These are phyloP conservation scores for Apodemia duryi DNA, from an alignment of 2,888 invertebrate species.

Conservation along the genomic window DNA sequence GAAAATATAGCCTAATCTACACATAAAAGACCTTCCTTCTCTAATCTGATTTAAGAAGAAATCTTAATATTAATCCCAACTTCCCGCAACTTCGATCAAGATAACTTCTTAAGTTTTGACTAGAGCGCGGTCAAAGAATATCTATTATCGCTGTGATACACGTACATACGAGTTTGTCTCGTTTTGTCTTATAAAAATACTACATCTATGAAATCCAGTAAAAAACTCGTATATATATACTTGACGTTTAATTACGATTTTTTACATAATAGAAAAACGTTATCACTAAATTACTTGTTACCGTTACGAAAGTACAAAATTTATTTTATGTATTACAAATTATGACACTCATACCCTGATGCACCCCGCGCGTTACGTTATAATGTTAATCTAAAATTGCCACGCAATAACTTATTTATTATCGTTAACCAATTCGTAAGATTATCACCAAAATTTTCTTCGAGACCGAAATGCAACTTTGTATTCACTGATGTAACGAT, in stretches of 20 bases:
- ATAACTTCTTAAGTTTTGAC: slow-evolving; percentile 52
- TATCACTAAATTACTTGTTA: slow-evolving; percentile 70
- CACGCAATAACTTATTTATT: slow-evolving; percentile 72
- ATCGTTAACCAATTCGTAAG: slow-evolving; percentile 74
- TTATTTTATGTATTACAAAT: slow-evolving; percentile 60
- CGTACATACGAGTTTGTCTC: slow-evolving; percentile 58
- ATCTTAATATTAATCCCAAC: slow-evolving; percentile 37
- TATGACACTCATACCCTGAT: slow-evolving; percentile 80
- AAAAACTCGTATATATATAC: slow-evolving; percentile 70
- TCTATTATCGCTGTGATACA: slow-evolving; percentile 79
- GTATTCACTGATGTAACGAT: background rate
- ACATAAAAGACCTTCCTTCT: slow-evolving; percentile 50
- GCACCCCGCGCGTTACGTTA: slow-evolving; percentile 72
- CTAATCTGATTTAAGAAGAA: slow-evolving; percentile 49
- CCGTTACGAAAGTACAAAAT: slow-evolving; percentile 75
- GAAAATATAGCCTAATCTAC: slow-evolving; percentile 54
- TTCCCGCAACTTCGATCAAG: slow-evolving; percentile 32
- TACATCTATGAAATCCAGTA: slow-evolving; percentile 71
- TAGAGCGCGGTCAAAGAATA: slow-evolving; percentile 55
- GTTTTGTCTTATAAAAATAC: slow-evolving; percentile 70
- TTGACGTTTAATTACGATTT: slow-evolving; percentile 64
- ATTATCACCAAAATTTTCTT: slow-evolving; percentile 56
- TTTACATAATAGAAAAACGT: slow-evolving; percentile 68
- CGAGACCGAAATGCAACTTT: slow-evolving; percentile 6
- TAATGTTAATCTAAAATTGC: slow-evolving; percentile 63